Evolutionary conservation across 1,140 invertebrate genomes (phyloP).

Genomic region (Metopolophium dirhodum): DNA sequence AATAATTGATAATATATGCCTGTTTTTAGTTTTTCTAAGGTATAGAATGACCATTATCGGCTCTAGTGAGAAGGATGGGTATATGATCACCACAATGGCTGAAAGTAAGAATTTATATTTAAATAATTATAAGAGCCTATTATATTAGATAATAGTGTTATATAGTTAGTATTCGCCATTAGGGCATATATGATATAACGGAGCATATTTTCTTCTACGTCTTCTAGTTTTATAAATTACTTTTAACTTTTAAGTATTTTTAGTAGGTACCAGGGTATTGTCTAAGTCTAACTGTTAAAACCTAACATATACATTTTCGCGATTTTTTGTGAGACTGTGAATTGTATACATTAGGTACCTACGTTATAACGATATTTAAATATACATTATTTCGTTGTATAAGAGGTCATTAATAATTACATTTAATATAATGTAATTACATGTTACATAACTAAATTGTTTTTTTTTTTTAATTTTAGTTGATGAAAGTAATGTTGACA

Average conservation of each 20-base stretch:
- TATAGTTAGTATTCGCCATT: background rate
- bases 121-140: background rate
- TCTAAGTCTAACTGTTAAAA: background rate
- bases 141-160: background rate
- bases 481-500: no score
- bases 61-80: background rate
- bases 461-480: background rate
- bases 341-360: no score
- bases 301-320: background rate
- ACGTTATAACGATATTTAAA: no score
- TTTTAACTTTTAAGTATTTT: background rate
- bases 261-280: background rate
- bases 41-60: background rate
- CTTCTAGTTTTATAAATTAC: no score
- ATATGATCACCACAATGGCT: background rate
- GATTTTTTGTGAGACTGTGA: background rate
- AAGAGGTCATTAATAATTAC: background rate
- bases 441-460: background rate
- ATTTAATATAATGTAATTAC: background rate
- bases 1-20: background rate
- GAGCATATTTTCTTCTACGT: background rate
- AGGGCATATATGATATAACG: background rate
- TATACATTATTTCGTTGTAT: no score
- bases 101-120: background rate
- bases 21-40: background rate